These are phyloP conservation scores for Fragum sueziense DNA, from an alignment of 2,888 invertebrate genomes.

Conservation along the genomic window DNA sequence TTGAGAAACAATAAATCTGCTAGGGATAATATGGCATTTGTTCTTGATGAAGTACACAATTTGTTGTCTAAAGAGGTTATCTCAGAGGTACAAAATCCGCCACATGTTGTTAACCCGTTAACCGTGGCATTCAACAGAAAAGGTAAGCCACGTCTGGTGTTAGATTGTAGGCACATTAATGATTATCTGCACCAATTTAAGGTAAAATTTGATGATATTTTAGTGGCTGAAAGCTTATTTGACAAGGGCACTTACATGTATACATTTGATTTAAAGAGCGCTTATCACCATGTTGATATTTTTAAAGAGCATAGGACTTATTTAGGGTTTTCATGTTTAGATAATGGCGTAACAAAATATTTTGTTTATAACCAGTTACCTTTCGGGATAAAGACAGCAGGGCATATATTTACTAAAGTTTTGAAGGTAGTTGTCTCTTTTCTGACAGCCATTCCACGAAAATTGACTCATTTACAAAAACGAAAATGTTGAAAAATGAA, in stretches of 20 bases:
- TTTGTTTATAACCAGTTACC: slow-evolving; percentile 54
- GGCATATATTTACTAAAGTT: slow-evolving; percentile 52
- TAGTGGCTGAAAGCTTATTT: slow-evolving; percentile 31
- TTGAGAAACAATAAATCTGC: slow-evolving; percentile 42
- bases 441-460: no score
- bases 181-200: slow-evolving; percentile 34
- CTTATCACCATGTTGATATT: slow-evolving; percentile 37
- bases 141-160: slow-evolving; percentile 32
- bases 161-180: slow-evolving; percentile 47
- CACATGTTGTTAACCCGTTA: slow-evolving; percentile 32
- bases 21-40: slow-evolving; percentile 22
- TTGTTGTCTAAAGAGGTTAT: slow-evolving; percentile 30
- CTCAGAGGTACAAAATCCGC: slow-evolving; percentile 1
- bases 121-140: slow-evolving; percentile 40
- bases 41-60: slow-evolving; percentile 30
- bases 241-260: slow-evolving; percentile 25
- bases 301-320: slow-evolving; percentile 16
- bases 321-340: slow-evolving; percentile 15
- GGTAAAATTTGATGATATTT: slow-evolving; percentile 39
- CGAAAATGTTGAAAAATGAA: no score
- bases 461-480: no score
- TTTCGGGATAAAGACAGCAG: slow-evolving; percentile 50
- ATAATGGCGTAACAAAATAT: slow-evolving; percentile 1
- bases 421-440: slow-evolving; percentile 27
- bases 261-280: slow-evolving; percentile 33